phyloP scores from a whole-genome alignment of 2,797 vertebrate genomes.

The Hemibagrus guttatus region DNA sequence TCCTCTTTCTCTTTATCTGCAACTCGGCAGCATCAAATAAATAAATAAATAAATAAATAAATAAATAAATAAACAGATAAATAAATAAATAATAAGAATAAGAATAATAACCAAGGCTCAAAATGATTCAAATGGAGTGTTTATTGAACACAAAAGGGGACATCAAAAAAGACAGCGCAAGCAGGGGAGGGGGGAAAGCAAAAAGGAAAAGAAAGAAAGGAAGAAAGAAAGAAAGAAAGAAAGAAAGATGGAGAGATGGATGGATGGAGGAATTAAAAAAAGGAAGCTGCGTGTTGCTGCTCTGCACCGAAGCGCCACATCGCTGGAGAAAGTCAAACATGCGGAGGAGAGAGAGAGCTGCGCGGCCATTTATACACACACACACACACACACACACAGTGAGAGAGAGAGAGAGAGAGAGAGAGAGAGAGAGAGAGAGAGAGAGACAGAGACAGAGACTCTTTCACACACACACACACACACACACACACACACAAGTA shows the following conservation, averaged over 20 bases:
- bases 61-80: constrained; percentile 28
- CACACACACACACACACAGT: constrained; percentile 72
- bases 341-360: constrained; percentile 69
- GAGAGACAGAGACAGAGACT: too few species aligned
- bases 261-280: constrained; percentile 33
- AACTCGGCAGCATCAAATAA: constrained; percentile 62
- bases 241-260: constrained; percentile 14
- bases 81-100: constrained; percentile 3
- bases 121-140: constrained; percentile 79
- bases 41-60: constrained; percentile 11
- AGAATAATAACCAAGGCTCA: constrained; percentile 50
- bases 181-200: constrained; percentile 68
- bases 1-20: constrained; percentile 61
- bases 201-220: constrained; percentile 5
- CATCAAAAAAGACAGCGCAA: constrained; percentile 61
- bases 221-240: not conserved
- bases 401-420: too few species aligned
- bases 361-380: constrained; percentile 46
- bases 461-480: constrained; percentile 71
- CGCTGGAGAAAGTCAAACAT: constrained; percentile 38
- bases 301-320: constrained; percentile 34
- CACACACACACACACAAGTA: constrained; percentile 82
- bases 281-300: constrained; percentile 31
- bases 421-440: too few species aligned
- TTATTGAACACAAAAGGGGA: constrained; percentile 76